These are phyloP conservation scores for Toxotes jaculatrix DNA, from an alignment of 2,113 vertebrate genomes.

Conservation along the genomic window DNA sequence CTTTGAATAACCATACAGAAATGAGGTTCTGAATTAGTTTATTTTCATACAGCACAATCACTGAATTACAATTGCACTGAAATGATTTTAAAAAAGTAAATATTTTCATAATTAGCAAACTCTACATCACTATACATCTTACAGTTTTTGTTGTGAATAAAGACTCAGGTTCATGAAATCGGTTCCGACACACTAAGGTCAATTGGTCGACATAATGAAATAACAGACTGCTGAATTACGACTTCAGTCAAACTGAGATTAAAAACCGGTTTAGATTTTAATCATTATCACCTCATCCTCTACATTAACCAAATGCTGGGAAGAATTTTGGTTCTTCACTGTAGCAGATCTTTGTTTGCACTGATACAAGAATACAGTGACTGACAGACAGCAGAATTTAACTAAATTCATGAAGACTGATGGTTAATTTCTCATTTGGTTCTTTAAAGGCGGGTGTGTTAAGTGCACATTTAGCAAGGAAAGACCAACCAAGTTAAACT, in stretches of 20 bases:
- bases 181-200: background rate
- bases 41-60: constrained; percentile 19
- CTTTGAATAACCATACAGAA: background rate
- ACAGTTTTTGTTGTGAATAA: background rate
- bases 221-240: background rate
- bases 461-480: background rate
- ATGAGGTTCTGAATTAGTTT: background rate
- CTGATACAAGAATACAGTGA: background rate
- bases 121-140: constrained; percentile 15
- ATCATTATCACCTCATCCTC: background rate
- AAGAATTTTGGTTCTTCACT: background rate
- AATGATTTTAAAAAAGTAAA: background rate
- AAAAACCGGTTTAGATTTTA: background rate
- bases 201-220: background rate
- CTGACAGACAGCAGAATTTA: background rate
- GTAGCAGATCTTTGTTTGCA: background rate
- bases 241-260: background rate
- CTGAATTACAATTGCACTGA: background rate
- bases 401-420: background rate
- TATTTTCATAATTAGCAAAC: background rate
- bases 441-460: background rate
- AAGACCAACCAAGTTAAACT: background rate
- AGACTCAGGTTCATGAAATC: background rate
- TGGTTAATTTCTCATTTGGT: background rate
- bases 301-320: background rate